These are phyloP conservation scores for Himantopus leucocephalus DNA, from an alignment of 2,113 vertebrate species.

Conservation along the genomic window DNA sequence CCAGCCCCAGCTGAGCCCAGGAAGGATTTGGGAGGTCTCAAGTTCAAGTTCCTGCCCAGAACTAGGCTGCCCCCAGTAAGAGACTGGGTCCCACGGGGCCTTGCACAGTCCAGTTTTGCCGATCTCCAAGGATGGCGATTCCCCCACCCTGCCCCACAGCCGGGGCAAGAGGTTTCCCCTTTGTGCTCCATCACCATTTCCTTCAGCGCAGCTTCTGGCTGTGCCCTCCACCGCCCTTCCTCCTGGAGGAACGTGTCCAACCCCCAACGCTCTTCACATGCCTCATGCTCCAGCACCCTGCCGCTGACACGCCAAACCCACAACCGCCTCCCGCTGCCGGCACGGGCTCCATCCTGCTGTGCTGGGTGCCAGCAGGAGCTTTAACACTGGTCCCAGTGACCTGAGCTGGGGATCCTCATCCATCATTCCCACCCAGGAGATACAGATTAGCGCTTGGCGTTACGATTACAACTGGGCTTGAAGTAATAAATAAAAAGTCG, in stretches of 20 bases:
- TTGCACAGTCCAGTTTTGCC: background rate
- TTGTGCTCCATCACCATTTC: background rate
- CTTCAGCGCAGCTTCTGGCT: background rate
- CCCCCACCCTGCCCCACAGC: background rate
- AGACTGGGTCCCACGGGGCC: background rate
- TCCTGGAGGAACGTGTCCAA: background rate
- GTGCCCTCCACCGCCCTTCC: background rate
- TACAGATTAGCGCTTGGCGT: background rate
- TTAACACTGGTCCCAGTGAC: background rate
- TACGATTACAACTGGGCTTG: background rate
- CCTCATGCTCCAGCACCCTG: background rate
- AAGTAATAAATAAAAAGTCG: background rate
- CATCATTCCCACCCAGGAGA: background rate
- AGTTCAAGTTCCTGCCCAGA: background rate
- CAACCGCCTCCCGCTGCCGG: accelerated
- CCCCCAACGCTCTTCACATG: background rate
- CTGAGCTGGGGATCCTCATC: background rate
- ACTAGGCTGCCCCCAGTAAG: background rate
- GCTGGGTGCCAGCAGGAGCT: background rate
- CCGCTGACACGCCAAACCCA: background rate
- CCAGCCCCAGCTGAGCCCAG: background rate
- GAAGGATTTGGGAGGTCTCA: background rate
- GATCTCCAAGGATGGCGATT: background rate
- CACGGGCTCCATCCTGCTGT: background rate
- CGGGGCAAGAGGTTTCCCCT: background rate